Conservation (phyloP, 2,797 vertebrate genomes). For the Xerus rutilus region DNA sequence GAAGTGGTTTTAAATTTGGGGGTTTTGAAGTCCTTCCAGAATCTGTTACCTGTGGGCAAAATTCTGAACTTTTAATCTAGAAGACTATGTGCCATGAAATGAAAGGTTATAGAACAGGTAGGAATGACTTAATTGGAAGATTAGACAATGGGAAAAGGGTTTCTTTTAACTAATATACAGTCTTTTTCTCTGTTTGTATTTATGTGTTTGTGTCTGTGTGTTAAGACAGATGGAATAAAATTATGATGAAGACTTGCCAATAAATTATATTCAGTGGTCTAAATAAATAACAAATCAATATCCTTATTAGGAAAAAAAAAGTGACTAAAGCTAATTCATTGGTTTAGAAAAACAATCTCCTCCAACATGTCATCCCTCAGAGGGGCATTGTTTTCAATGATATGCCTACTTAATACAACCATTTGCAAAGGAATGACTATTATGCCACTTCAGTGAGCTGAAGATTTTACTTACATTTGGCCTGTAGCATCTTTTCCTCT, state of each 20-base stretch:
- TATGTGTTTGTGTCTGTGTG: background rate
- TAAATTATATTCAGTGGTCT: conserved; percentile 76
- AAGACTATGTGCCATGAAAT: conserved; percentile 6
- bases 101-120: background rate
- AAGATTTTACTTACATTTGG: conserved; percentile 82
- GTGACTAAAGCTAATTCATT: conserved; percentile 80
- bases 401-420: conserved; percentile 80
- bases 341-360: conserved; percentile 81
- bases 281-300: conserved; percentile 82
- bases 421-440: conserved; percentile 84
- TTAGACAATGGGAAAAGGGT: background rate
- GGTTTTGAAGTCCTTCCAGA: conserved; percentile 59
- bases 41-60: background rate
- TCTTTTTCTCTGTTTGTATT: background rate
- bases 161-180: background rate
- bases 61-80: conserved; percentile 39
- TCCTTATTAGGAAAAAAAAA: conserved; percentile 69
- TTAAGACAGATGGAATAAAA: conserved; percentile 53
- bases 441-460: conserved; percentile 76
- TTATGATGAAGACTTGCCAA: conserved; percentile 45
- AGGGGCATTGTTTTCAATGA: conserved; percentile 83
- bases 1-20: conserved; percentile 29
- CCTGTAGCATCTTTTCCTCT: conserved; percentile 7
- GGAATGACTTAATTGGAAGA: conserved; percentile 19
- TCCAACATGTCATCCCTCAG: conserved; percentile 79